Conservation (phyloP, 2,113 vertebrate species). For the Platanista minor region DNA sequence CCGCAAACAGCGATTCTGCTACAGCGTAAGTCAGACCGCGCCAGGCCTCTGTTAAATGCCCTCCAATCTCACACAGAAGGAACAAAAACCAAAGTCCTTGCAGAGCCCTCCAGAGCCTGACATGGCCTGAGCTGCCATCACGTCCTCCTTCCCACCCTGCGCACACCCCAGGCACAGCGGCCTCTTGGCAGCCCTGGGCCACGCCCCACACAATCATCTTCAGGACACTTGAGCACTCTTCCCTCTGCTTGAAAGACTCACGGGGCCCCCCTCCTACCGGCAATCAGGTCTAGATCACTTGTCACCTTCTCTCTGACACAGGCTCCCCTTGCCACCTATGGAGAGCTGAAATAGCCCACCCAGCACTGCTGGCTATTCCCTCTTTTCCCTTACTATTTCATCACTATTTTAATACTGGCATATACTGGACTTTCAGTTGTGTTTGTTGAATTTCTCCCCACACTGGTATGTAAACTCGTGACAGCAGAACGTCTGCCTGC, state of each 20-base stretch:
- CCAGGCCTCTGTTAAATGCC: background rate
- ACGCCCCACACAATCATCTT: background rate
- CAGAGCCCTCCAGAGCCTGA: background rate
- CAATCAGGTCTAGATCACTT: background rate
- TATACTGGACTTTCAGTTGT: background rate
- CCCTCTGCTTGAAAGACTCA: too few relatives aligned
- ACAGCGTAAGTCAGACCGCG: background rate
- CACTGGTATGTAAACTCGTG: background rate
- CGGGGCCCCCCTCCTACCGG: background rate
- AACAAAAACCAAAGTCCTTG: background rate
- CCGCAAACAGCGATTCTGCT: background rate
- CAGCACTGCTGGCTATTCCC: background rate
- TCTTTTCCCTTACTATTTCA: background rate
- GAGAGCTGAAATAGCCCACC: background rate
- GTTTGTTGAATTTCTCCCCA: background rate
- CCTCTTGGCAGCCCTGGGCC: fast-evolving
- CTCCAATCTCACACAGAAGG: background rate
- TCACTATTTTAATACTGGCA: background rate
- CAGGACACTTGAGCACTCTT: background rate
- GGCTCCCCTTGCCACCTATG: fast-evolving
- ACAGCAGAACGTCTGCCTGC: background rate
- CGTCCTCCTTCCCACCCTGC: background rate
- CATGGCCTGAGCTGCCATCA: background rate
- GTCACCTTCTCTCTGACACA: background rate
- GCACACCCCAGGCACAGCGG: fast-evolving